phyloP scores from a whole-genome alignment of 1,140 invertebrate species.

The Drosophila nigrodunni region DNA sequence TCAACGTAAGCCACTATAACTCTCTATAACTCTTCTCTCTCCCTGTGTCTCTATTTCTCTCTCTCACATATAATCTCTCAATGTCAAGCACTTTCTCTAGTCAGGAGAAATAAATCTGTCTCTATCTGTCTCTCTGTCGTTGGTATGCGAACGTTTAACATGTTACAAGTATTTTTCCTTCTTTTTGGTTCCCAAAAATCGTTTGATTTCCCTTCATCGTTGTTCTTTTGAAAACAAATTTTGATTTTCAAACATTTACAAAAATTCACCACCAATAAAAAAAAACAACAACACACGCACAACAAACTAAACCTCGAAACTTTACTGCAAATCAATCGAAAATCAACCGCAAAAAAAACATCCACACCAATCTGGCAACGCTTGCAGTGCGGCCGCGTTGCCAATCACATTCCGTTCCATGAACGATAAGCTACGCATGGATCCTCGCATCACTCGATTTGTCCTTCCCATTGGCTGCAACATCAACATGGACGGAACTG shows the following conservation, averaged over 20 bases:
- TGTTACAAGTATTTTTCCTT: constrained; percentile 79
- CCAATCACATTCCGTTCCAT: constrained; percentile 97
- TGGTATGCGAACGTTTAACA: constrained; percentile 42
- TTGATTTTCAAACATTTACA: constrained; percentile 46
- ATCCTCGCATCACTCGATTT: constrained; percentile 95
- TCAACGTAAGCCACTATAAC: constrained; percentile 90
- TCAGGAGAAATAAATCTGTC: constrained; percentile 31
- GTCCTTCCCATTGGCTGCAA: constrained; percentile 96
- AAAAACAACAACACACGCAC: constrained; percentile 35
- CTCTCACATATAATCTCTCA: constrained; percentile 4
- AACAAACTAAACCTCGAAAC: constrained; percentile 18
- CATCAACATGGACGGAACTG: constrained; percentile 98
- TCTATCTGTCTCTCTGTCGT: constrained; percentile 36
- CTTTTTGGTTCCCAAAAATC: constrained; percentile 60
- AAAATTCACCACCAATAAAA: constrained; percentile 54
- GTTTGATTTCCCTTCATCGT: constrained; percentile 55
- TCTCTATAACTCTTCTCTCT: constrained; percentile 44
- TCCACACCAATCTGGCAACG: constrained; percentile 32
- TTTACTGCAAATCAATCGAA: constrained; percentile 18
- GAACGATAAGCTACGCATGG: constrained; percentile 95
- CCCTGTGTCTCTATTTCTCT: constrained; percentile 28
- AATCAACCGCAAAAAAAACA: constrained; percentile 1
- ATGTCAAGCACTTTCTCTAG: constrained; percentile 4
- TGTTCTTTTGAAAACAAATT: constrained; percentile 45
- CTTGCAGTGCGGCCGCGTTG: constrained; percentile 94